Conservation (phyloP, 2,113 vertebrate species). For the Tenrec ecaudatus region DNA sequence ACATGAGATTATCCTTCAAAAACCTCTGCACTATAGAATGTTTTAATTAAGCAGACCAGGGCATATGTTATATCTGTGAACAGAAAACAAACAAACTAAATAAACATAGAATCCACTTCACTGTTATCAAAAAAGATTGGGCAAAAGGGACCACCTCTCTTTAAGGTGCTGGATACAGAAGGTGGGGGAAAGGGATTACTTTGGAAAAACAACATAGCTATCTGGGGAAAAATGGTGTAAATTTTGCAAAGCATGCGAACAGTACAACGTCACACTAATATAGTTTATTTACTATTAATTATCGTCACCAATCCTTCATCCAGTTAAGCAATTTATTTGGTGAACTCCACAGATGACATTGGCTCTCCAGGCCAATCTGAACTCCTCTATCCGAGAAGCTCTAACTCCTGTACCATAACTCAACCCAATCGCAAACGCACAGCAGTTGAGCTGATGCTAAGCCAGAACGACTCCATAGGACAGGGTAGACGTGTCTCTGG, state of each 20-base stretch:
- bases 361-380: fast-evolving
- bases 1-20: background rate
- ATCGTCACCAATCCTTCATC: background rate
- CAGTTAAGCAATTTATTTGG: background rate
- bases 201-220: background rate
- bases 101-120: background rate
- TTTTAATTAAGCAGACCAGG: background rate
- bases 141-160: background rate
- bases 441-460: no score
- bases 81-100: background rate
- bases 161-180: background rate
- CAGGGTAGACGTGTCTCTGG: no score
- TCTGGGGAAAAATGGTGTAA: background rate
- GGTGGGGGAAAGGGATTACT: background rate
- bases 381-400: background rate
- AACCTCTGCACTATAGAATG: background rate
- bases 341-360: background rate
- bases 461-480: no score
- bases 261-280: background rate
- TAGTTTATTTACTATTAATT: background rate
- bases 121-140: background rate
- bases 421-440: no score
- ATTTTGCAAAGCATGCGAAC: background rate
- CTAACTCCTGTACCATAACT: no score
- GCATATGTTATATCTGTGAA: background rate